These are phyloP conservation scores for Heliconius charithonia DNA, from an alignment of 2,888 invertebrate genomes.

Conservation along the genomic window DNA sequence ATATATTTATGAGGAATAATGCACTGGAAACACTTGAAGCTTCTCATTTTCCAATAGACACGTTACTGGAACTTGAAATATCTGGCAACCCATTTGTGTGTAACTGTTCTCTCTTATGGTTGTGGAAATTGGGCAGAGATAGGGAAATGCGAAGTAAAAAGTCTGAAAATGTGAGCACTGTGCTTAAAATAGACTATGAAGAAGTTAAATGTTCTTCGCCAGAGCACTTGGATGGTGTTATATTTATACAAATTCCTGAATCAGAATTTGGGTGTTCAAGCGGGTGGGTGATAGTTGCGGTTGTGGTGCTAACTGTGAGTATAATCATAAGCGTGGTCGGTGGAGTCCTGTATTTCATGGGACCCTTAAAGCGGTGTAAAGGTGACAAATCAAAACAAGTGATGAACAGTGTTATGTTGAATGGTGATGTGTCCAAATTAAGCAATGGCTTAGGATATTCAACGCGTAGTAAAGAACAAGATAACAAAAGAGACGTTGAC, in stretches of 20 bases:
- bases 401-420: constrained; percentile 81
- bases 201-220: constrained; percentile 85
- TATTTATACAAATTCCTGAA: constrained; percentile 84
- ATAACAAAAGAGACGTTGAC: constrained; percentile 78
- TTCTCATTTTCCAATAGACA: constrained; percentile 92
- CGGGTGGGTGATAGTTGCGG: constrained; percentile 84
- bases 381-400: constrained; percentile 82
- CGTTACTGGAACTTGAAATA: constrained; percentile 88
- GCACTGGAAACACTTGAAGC: constrained; percentile 89
- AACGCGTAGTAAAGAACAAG: constrained; percentile 76
- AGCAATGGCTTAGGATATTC: constrained; percentile 80
- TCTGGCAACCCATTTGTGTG: constrained; percentile 93
- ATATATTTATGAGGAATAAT: constrained; percentile 90
- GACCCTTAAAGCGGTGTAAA: constrained; percentile 80
- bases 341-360: constrained; percentile 79
- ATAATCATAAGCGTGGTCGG: constrained; percentile 81
- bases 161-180: constrained; percentile 67
- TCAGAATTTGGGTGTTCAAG: constrained; percentile 86
- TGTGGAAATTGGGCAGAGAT: constrained; percentile 88
- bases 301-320: constrained; percentile 80
- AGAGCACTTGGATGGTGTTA: constrained; percentile 78
- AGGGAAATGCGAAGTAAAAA: constrained; percentile 71
- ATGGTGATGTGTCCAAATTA: constrained; percentile 79
- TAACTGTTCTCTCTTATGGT: constrained; percentile 94
- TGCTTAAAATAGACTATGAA: constrained; percentile 82